Percentiles rank a stretch among this genome's conserved stretches.
Conservation (phyloP, 2,888 invertebrate species). For the Melinaea menophilus region DNA sequence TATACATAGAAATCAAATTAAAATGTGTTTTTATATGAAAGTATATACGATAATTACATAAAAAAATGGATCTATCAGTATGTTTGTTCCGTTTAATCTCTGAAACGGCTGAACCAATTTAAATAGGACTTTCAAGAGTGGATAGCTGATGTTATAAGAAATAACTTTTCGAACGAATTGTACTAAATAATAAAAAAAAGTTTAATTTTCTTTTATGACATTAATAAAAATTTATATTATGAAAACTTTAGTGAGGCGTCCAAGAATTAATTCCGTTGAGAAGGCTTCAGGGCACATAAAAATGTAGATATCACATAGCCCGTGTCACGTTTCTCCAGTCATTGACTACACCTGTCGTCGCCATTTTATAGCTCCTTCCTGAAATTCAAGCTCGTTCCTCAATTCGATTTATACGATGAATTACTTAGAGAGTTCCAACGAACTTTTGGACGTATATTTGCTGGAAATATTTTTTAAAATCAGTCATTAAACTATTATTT, state of each 20-base stretch:
- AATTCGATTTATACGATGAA: conserved; percentile 30
- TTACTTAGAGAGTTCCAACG: conserved; percentile 16
- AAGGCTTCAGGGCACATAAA: conserved; percentile 19
- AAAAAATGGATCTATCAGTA: no score
- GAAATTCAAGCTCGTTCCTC: conserved; percentile 31
- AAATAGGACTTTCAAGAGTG: no score
- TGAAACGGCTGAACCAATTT: no score
- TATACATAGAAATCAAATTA: no score
- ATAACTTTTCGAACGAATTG: no score
- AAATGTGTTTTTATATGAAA: no score
- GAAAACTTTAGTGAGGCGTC: conserved; percentile 19
- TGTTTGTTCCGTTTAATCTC: no score
- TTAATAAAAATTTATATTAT: background rate
- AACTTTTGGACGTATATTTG: background rate
- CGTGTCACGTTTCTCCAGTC: conserved; percentile 30
- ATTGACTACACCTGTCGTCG: conserved; percentile 35
- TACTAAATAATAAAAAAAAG: no score
- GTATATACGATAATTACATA: no score
- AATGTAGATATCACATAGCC: conserved; percentile 32
- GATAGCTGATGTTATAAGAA: no score
- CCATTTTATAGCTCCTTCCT: conserved; percentile 35
- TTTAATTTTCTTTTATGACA: background rate
- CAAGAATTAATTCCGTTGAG: conserved; percentile 24
- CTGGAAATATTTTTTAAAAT: background rate
- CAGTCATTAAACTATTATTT: background rate